Percentiles rank a stretch among this genome's conserved stretches.
phyloP scores from a whole-genome alignment of 2,113 vertebrate genomes.

The Takifugu flavidus region DNA sequence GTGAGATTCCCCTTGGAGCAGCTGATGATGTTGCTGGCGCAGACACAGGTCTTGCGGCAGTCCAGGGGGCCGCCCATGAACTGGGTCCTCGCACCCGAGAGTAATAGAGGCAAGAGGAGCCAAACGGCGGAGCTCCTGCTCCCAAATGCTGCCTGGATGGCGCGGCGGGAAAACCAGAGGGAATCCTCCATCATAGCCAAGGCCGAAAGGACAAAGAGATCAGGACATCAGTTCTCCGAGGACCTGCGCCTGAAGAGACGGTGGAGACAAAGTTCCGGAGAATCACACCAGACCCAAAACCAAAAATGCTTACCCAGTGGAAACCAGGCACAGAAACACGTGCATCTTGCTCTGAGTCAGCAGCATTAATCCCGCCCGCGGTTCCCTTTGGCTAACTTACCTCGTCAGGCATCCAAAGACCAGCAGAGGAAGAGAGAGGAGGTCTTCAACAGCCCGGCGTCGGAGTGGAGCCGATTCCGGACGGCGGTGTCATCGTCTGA shows the following conservation, averaged over 20 bases:
- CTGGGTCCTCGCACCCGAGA: conserved; percentile 25
- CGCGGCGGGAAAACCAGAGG: conserved; percentile 7
- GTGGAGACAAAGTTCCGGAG: too few relatives aligned
- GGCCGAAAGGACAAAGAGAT: conserved; percentile 42
- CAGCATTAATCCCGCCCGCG: conserved; percentile 9
- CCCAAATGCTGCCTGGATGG: not conserved
- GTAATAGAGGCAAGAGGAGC: conserved; percentile 57
- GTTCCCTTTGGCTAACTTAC: conserved; percentile 13
- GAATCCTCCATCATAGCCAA: conserved; percentile 43
- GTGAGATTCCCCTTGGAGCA: conserved; percentile 83
- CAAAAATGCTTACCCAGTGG: not conserved
- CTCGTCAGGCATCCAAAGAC: conserved; percentile 16
- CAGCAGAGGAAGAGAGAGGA: not conserved
- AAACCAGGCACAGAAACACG: not conserved
- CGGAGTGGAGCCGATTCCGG: conserved; percentile 3
- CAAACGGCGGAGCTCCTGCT: conserved; percentile 34
- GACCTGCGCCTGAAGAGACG: not conserved
- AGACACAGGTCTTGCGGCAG: conserved; percentile 83
- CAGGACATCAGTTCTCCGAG: not conserved
- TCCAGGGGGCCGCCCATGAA: conserved; percentile 55
- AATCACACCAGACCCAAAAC: too few relatives aligned
- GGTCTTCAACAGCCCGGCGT: conserved; percentile 10
- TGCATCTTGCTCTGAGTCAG: not conserved
- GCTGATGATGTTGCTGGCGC: conserved; percentile 93
- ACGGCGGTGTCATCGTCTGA: conserved; percentile 8